Percentiles rank a stretch among this genome's conserved stretches.
Conservation (phyloP, 2,797 vertebrate species). For the Sebastes hubbsi region DNA sequence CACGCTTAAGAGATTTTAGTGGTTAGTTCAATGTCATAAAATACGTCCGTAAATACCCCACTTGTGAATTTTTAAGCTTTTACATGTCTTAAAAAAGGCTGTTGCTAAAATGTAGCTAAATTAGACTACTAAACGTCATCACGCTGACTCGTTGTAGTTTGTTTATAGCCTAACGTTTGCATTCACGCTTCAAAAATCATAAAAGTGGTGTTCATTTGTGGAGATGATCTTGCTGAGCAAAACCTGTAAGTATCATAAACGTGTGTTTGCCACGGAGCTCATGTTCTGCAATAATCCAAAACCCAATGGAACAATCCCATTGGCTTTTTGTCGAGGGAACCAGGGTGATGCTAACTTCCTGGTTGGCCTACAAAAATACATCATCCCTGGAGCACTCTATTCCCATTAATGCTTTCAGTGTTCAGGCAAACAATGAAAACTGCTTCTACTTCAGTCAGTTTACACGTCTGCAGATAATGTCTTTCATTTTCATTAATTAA, state of each 20-base stretch:
- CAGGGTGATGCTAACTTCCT: neutral
- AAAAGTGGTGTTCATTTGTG: neutral
- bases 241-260: neutral
- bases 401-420: neutral
- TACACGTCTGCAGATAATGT: neutral
- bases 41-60: too few species aligned
- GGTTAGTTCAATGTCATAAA: too few species aligned
- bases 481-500: neutral
- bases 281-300: neutral
- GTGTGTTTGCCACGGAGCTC: neutral
- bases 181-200: neutral
- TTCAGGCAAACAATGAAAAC: neutral
- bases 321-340: too few species aligned
- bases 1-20: too few species aligned
- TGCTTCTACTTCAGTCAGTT: neutral
- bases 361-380: neutral
- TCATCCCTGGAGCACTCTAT: neutral
- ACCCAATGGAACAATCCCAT: neutral
- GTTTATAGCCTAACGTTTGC: neutral
- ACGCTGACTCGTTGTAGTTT: too few species aligned
- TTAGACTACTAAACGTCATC: too few species aligned
- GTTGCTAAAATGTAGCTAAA: too few species aligned
- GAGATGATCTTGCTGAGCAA: neutral
- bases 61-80: too few species aligned
- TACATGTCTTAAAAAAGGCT: too few species aligned